These are phyloP conservation scores for Chionoecetes opilio DNA, from an alignment of 1,140 invertebrate genomes.

Conservation along the genomic window DNA sequence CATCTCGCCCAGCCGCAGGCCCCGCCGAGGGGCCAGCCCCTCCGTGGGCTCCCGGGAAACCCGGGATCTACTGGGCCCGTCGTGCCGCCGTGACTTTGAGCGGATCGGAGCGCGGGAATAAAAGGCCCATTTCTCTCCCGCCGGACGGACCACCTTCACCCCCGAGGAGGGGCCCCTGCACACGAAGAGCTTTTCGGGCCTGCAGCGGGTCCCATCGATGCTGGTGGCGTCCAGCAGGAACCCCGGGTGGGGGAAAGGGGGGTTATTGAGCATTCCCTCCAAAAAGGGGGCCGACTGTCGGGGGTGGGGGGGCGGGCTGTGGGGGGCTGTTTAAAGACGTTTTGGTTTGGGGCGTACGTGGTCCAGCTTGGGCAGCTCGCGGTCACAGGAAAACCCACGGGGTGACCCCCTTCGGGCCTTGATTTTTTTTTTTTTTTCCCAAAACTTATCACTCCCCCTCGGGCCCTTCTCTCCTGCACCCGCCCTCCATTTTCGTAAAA, in stretches of 20 bases:
- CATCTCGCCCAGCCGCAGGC: slow-evolving; percentile 61
- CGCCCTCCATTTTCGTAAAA: background rate
- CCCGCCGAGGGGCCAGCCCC: background rate
- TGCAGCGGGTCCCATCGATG: background rate
- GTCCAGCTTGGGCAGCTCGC: background rate
- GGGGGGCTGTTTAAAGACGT: slow-evolving; percentile 37
- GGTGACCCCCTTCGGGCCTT: slow-evolving; percentile 59
- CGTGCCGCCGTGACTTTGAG: slow-evolving; percentile 42
- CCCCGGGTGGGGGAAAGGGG: background rate
- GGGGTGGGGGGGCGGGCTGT: background rate
- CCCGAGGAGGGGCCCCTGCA: background rate
- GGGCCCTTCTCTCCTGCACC: background rate
- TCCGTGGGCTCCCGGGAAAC: background rate
- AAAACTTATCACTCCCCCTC: slow-evolving; percentile 52
- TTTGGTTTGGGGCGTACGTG: slow-evolving; percentile 36
- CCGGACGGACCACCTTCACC: background rate
- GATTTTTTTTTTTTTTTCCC: no score
- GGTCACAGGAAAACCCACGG: background rate
- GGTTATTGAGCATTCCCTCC: slow-evolving; percentile 42
- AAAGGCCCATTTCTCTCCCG: background rate
- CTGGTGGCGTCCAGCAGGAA: background rate
- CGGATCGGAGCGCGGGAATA: slow-evolving; percentile 46
- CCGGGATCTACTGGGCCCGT: background rate
- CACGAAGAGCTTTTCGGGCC: background rate
- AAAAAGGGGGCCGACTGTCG: slow-evolving; percentile 28